Evolutionary conservation across 30 jellyfish, hydroid and myxozoan genomes (phyloP).

Genomic region (Phacellophora camtschatica): DNA sequence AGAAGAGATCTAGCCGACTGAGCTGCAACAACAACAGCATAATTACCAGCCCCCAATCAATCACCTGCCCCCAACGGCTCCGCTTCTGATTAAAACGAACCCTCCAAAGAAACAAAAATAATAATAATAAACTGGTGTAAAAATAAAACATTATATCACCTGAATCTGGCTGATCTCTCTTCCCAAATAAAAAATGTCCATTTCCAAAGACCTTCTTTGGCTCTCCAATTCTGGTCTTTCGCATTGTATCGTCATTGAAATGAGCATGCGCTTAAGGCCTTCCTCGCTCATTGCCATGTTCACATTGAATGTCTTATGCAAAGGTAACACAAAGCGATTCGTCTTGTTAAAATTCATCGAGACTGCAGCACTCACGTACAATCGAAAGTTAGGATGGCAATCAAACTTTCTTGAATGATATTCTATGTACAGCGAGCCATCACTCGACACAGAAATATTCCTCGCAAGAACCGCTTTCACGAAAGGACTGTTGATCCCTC

Average conservation of each 20-base stretch:
- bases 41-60: no score
- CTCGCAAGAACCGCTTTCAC: not conserved
- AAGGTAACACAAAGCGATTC: slow-evolving; percentile 29
- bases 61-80: no score
- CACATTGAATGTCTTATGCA: slow-evolving; percentile 39
- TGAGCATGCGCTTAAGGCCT: slow-evolving; percentile 14
- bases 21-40: no score
- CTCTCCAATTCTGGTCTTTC: slow-evolving; percentile 61
- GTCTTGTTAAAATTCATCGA: slow-evolving; percentile 29
- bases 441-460: not conserved
- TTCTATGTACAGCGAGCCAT: not conserved
- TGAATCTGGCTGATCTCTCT: slow-evolving; percentile 30
- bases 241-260: slow-evolving; percentile 10
- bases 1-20: no score
- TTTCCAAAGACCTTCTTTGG: slow-evolving; percentile 35
- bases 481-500: slow-evolving; percentile 20
- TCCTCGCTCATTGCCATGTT: slow-evolving; percentile 37
- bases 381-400: slow-evolving; percentile 40
- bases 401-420: slow-evolving; percentile 1
- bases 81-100: no score
- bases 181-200: slow-evolving; percentile 39
- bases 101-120: no score
- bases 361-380: slow-evolving; percentile 60
- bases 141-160: no score
- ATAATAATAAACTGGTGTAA: no score